phyloP scores from a whole-genome alignment of 2,888 invertebrate genomes.

The Ceriagrion tenellum region DNA sequence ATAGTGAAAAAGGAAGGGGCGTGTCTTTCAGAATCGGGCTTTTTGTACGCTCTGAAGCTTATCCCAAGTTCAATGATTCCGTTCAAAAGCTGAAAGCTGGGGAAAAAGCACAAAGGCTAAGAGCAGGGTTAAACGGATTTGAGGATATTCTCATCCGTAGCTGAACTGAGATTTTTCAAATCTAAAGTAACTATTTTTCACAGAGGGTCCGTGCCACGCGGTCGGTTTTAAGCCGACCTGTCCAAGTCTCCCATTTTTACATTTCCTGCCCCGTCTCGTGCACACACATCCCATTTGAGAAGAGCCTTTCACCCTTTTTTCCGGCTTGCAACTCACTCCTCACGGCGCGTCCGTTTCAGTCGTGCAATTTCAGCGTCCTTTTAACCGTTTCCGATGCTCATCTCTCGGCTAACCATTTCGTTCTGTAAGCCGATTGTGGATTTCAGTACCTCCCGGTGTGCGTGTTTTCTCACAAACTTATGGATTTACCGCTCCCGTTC shows the following conservation, averaged over 20 bases:
- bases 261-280: neutral
- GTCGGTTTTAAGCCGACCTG: slow-evolving; percentile 2
- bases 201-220: neutral
- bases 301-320: neutral
- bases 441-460: slow-evolving; percentile 14
- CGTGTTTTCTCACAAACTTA: slow-evolving; percentile 34
- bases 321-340: neutral
- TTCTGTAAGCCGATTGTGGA: slow-evolving; percentile 52
- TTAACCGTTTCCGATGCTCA: slow-evolving; percentile 1
- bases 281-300: neutral
- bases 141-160: slow-evolving; percentile 49
- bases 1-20: slow-evolving; percentile 17
- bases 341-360: neutral
- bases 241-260: slow-evolving; percentile 32
- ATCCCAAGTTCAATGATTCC: slow-evolving; percentile 23
- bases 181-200: slow-evolving; percentile 20
- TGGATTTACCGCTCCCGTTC: neutral
- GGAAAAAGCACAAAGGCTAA: neutral
- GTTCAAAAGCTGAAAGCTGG: neutral
- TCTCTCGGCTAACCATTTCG: neutral
- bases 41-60: slow-evolving; percentile 37
- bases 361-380: slow-evolving; percentile 17
- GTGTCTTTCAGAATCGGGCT: slow-evolving; percentile 24
- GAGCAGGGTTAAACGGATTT: slow-evolving; percentile 35
- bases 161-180: slow-evolving; percentile 33